A percentile compares a stretch with the other conserved stretches of the same genome.
Evolutionary conservation across 2,888 invertebrate genomes (phyloP).

Genomic region (Toxonevra muliebris): DNA sequence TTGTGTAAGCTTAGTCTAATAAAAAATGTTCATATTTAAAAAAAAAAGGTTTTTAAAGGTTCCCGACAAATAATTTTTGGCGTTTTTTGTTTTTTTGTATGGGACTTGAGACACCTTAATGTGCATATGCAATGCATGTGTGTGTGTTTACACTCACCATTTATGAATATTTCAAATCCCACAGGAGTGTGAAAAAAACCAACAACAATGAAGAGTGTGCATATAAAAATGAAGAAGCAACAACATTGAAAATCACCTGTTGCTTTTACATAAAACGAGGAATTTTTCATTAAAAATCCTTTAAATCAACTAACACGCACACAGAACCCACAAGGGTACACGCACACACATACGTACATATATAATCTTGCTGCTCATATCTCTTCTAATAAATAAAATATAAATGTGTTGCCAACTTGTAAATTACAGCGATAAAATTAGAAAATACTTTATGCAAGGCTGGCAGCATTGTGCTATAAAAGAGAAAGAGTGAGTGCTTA

Average conservation of each 20-base stretch:
- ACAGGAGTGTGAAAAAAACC: conserved; percentile 11
- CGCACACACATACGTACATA: not conserved
- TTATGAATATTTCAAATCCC: conserved; percentile 23
- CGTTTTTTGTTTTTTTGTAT: too few relatives aligned
- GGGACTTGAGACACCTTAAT: too few relatives aligned
- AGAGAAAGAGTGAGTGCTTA: not conserved
- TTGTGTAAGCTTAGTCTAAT: too few relatives aligned
- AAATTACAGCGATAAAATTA: conserved; percentile 35
- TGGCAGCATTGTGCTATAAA: not conserved
- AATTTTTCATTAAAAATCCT: conserved; percentile 22
- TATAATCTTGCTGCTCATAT: not conserved
- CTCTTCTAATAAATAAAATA: conserved; percentile 7
- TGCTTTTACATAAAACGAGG: conserved; percentile 13
- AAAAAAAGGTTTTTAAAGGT: too few relatives aligned
- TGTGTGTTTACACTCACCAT: not conserved
- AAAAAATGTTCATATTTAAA: too few relatives aligned
- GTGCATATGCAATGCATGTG: not conserved
- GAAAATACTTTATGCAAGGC: not conserved
- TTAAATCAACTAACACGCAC: conserved; percentile 8
- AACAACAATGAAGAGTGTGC: not conserved
- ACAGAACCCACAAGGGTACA: not conserved
- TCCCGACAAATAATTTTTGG: not conserved
- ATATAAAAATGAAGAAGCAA: not conserved
- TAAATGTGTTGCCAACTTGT: conserved; percentile 36
- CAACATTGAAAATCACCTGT: conserved; percentile 13